phyloP scores from a whole-genome alignment of 2,888 invertebrate genomes.

The Ramazzottius varieornatus region DNA sequence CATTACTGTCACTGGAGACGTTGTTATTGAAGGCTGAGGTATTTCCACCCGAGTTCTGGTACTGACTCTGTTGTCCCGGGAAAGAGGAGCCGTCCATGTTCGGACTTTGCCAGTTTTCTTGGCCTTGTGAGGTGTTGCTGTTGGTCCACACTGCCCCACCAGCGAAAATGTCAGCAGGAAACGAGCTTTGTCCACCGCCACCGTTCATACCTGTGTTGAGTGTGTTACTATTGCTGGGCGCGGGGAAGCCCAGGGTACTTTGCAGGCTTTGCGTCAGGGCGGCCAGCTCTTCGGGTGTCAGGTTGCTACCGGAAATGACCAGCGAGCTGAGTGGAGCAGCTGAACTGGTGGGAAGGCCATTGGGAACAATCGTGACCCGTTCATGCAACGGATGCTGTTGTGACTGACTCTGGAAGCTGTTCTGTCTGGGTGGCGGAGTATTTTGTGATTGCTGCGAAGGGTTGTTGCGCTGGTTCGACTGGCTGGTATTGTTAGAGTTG shows the following conservation, averaged over 20 bases:
- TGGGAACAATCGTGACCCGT: not conserved
- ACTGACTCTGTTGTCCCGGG: too few species aligned
- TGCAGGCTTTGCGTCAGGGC: not conserved
- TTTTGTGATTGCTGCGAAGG: too few species aligned
- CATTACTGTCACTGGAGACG: too few species aligned
- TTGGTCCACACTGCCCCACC: not conserved
- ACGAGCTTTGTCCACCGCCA: not conserved
- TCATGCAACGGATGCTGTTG: not conserved
- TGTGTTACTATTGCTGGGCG: not conserved
- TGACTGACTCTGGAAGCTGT: too few species aligned
- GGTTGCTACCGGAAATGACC: slow-evolving; percentile 1
- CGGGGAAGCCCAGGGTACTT: not conserved
- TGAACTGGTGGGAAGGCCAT: not conserved
- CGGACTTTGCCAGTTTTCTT: too few species aligned
- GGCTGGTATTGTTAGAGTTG: too few species aligned
- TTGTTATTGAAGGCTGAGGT: too few species aligned
- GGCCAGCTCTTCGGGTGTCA: not conserved
- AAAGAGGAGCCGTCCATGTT: too few species aligned
- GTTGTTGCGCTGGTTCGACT: too few species aligned
- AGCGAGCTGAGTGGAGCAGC: not conserved
- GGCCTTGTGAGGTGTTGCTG: too few species aligned
- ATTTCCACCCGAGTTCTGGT: too few species aligned
- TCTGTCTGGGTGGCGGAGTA: too few species aligned
- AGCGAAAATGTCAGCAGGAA: not conserved
- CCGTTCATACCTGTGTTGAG: not conserved